Percentiles rank a stretch among this genome's conserved stretches.
Evolutionary conservation across 2,888 invertebrate genomes (phyloP).

Genomic region (Thera britannica): DNA sequence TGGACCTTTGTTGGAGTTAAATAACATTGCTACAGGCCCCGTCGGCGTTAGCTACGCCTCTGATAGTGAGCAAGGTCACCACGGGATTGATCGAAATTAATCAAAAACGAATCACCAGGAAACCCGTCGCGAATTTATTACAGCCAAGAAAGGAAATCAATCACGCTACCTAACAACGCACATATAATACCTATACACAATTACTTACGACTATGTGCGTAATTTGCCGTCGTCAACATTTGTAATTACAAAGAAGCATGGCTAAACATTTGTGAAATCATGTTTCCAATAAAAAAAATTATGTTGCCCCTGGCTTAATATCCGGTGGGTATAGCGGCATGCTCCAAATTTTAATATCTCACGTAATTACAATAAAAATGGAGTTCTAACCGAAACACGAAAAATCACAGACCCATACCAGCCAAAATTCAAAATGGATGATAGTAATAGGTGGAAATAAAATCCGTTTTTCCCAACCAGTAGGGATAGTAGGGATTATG

Average conservation of each 20-base stretch:
- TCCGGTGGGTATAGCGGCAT: slow-evolving; percentile 39
- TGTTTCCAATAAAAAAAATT: slow-evolving; percentile 40
- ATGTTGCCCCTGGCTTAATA: slow-evolving; percentile 45
- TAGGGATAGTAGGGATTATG: too few relatives aligned
- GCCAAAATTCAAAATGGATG: too few relatives aligned
- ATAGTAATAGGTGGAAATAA: too few relatives aligned
- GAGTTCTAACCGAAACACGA: not conserved
- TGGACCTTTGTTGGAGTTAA: not conserved
- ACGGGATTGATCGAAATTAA: slow-evolving; percentile 61
- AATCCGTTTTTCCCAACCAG: too few relatives aligned
- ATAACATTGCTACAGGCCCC: not conserved
- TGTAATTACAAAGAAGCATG: too few relatives aligned
- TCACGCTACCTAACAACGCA: slow-evolving; percentile 44
- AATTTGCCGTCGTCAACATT: not conserved
- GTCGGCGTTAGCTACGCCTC: slow-evolving; percentile 1
- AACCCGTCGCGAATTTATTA: slow-evolving; percentile 55
- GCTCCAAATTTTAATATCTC: slow-evolving; percentile 1
- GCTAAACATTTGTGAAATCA: not conserved
- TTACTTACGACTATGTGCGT: not conserved
- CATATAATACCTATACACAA: slow-evolving; percentile 11
- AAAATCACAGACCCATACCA: not conserved
- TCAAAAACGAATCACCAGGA: slow-evolving; percentile 61
- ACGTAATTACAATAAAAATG: slow-evolving; percentile 1
- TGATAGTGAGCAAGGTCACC: slow-evolving; percentile 37
- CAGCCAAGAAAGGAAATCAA: slow-evolving; percentile 54